These are phyloP conservation scores for Thymelicus acteon DNA, from an alignment of 2,888 invertebrate species.

Conservation along the genomic window DNA sequence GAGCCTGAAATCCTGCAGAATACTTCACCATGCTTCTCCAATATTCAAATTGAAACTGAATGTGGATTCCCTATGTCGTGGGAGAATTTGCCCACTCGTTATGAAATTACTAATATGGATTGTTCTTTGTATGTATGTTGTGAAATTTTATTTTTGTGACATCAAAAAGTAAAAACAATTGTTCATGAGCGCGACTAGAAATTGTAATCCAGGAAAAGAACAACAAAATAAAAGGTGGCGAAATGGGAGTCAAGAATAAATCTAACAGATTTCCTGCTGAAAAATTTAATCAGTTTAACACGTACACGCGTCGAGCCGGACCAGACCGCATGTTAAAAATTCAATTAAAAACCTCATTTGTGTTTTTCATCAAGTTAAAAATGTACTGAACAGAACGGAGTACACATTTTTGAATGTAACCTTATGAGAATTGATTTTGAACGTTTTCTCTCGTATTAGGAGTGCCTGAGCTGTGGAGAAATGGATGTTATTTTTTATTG, in stretches of 20 bases:
- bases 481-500: no score
- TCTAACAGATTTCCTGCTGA: constrained; percentile 37
- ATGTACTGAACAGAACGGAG: constrained; percentile 55
- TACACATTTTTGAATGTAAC: constrained; percentile 50
- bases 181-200: not conserved
- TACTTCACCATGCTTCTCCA: no score
- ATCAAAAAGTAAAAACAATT: not conserved
- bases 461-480: no score
- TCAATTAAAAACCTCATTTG: constrained; percentile 68
- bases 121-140: no score
- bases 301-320: constrained; percentile 47
- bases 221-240: constrained; percentile 16
- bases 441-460: not conserved
- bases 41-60: no score
- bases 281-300: constrained; percentile 50
- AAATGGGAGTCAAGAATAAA: constrained; percentile 32
- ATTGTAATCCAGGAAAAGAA: constrained; percentile 14
- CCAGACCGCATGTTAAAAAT: constrained; percentile 54
- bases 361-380: constrained; percentile 70
- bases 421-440: not conserved
- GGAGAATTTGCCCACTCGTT: no score
- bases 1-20: no score
- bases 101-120: no score
- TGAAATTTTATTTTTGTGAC: no score
- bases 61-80: no score